Evolutionary conservation across 2,113 vertebrate genomes (phyloP).

Genomic region (Thunnus maccoyii): DNA sequence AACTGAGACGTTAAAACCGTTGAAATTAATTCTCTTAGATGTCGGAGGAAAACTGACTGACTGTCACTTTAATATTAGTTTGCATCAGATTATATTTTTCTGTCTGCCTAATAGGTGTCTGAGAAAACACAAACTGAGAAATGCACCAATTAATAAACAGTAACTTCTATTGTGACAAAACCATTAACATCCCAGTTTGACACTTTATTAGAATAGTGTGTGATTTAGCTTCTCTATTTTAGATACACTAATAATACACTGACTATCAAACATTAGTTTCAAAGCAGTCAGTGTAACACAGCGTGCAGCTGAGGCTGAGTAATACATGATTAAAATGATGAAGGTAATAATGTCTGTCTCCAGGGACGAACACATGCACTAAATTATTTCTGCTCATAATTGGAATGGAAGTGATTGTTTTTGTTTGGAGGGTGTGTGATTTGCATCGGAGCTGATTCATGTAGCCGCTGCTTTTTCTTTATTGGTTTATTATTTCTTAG

Average conservation of each 20-base stretch:
- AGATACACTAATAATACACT: not conserved
- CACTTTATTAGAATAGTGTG: not conserved
- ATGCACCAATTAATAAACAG: too few relatives aligned
- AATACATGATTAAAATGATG: constrained; percentile 44
- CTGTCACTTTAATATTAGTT: too few relatives aligned
- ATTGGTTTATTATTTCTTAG: constrained; percentile 1
- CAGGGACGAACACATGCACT: not conserved
- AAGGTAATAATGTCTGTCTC: constrained; percentile 33
- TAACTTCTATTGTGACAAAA: too few relatives aligned
- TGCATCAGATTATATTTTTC: too few relatives aligned
- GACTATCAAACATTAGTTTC: constrained; percentile 3
- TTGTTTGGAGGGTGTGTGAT: constrained; percentile 7
- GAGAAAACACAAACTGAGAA: too few relatives aligned
- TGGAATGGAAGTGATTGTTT: constrained; percentile 27
- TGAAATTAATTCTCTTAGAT: too few relatives aligned
- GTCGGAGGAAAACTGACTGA: too few relatives aligned
- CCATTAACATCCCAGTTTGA: not conserved
- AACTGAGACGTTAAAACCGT: too few relatives aligned
- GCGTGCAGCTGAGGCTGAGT: constrained; percentile 11
- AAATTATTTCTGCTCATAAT: constrained; percentile 25
- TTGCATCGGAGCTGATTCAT: constrained; percentile 18
- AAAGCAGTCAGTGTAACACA: not conserved
- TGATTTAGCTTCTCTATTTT: not conserved
- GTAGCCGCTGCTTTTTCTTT: not conserved
- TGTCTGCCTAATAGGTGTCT: too few relatives aligned